A percentile compares a stretch with the other conserved stretches of the same genome.
phyloP scores from a whole-genome alignment of 2,888 invertebrate species.

The Xestia sexstrigata region DNA sequence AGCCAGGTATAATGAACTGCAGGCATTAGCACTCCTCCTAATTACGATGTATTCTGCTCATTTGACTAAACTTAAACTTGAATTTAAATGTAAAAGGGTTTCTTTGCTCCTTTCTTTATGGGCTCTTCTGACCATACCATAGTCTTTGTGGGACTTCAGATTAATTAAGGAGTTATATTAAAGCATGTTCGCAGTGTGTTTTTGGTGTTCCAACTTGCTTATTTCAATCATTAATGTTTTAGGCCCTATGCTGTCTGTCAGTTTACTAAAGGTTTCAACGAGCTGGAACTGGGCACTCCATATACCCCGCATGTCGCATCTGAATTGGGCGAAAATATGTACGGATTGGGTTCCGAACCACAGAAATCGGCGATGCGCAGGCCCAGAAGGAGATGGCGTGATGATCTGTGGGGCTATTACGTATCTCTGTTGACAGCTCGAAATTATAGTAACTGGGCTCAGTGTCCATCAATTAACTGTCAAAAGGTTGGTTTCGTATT shows the following conservation, averaged over 20 bases:
- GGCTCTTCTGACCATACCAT: not conserved
- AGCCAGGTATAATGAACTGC: slow-evolving; percentile 24
- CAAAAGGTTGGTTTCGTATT: too few relatives aligned
- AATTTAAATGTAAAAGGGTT: slow-evolving; percentile 19
- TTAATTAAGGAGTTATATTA: not conserved
- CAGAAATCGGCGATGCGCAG: too few relatives aligned
- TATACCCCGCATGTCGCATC: too few relatives aligned
- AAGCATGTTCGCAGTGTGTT: not conserved
- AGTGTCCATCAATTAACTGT: too few relatives aligned
- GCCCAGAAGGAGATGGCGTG: too few relatives aligned
- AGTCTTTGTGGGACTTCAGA: not conserved
- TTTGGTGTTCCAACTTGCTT: not conserved
- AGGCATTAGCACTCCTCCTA: slow-evolving; percentile 42
- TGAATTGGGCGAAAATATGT: too few relatives aligned
- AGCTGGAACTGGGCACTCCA: not conserved
- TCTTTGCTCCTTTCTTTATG: not conserved
- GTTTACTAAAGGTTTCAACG: not conserved
- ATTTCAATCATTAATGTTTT: not conserved
- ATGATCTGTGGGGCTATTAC: too few relatives aligned
- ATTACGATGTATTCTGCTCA: slow-evolving; percentile 24
- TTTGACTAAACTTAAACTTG: slow-evolving; percentile 1
- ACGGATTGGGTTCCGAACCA: too few relatives aligned
- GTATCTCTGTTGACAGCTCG: too few relatives aligned
- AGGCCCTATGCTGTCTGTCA: not conserved
- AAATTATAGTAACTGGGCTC: too few relatives aligned